These are phyloP conservation scores for Stenotaenia linearis DNA, from an alignment of 2,888 invertebrate genomes.

Conservation along the genomic window DNA sequence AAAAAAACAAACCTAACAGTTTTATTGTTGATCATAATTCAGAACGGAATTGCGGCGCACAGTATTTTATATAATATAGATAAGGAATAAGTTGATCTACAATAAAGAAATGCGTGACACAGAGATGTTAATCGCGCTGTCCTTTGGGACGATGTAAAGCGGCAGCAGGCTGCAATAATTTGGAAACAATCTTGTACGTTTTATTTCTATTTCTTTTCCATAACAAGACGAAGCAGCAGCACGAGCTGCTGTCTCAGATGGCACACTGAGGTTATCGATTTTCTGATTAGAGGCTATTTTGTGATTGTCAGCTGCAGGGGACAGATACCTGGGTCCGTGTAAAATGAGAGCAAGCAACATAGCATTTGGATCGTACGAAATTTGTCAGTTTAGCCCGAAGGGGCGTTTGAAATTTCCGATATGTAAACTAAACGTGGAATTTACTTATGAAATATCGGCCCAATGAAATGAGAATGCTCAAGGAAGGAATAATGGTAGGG, in stretches of 20 bases:
- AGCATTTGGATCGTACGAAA: slow-evolving; percentile 11
- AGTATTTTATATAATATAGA: not conserved
- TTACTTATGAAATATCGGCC: not conserved
- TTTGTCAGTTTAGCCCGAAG: slow-evolving; percentile 10
- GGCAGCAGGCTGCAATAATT: not conserved
- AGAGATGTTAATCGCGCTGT: not conserved
- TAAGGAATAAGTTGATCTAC: not conserved
- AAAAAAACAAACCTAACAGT: no score
- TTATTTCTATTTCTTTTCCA: slow-evolving; percentile 20
- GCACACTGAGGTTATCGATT: slow-evolving; percentile 26
- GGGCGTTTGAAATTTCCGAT: not conserved
- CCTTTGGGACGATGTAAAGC: not conserved
- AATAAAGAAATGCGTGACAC: not conserved
- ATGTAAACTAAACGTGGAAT: not conserved
- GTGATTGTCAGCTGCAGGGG: slow-evolving; percentile 26
- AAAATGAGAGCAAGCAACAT: slow-evolving; percentile 19
- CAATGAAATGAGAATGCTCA: not conserved
- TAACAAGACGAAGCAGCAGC: not conserved
- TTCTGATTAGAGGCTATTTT: slow-evolving; percentile 26
- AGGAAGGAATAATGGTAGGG: not conserved
- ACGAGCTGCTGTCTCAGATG: slow-evolving; percentile 16
- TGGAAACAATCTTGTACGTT: slow-evolving; percentile 22
- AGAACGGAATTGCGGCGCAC: not conserved
- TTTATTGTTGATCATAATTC: not conserved
- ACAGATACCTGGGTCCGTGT: slow-evolving; percentile 21